Base-by-base conservation (phyloP, 1,140 invertebrate genomes). In the Pemphigus obesinymphae region DNA sequence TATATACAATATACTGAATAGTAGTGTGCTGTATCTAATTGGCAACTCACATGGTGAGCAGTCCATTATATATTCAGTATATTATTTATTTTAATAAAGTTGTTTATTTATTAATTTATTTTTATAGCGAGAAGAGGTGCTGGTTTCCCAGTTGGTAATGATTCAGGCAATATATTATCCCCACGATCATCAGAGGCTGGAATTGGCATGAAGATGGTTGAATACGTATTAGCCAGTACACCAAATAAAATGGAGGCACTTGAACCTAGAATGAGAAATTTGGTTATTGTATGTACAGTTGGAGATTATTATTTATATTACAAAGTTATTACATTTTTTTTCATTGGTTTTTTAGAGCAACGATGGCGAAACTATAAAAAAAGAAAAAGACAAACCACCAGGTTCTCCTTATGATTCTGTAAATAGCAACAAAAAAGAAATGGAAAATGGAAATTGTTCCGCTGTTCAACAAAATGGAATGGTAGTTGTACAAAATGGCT, bases 171-270 rank as follows among this genome's bases (percentile, higher is more conserved):
- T 85, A 92, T 92, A 83, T 86, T 93, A 66, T 92, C 91, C 3
- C 93, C 93, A 20, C 89, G 93, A 70, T 90, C 89, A 58, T 90
- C 89, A 61, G 91, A 92, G 84, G 94, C 93, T 83, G 95, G 95
- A 43, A 91, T 98, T 76, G 96, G 96, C 80, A 94, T 97, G 76
- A 98, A 98, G 89, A 98, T 99, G 96, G 96, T 97, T n/a, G 96
- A 98, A 88, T 98, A 98, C 86, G 96, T 98, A 61, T 90, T 99
- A 83, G 93, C 94, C 81, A 94, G 94, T 81, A 97, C 96, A 70
- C 96, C 96, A 13, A 96, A 95, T 53, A 90, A 91, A 82, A 93
- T 93, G 86, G 91, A 92, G 82, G 88, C 90, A 83, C 85, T 92
- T 83, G 94, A 95, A 85, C 90, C 91, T 34, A 88, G 93, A 82